These are phyloP conservation scores for Calliphora vicina DNA, from an alignment of 1,140 invertebrate genomes.

Conservation along the genomic window DNA sequence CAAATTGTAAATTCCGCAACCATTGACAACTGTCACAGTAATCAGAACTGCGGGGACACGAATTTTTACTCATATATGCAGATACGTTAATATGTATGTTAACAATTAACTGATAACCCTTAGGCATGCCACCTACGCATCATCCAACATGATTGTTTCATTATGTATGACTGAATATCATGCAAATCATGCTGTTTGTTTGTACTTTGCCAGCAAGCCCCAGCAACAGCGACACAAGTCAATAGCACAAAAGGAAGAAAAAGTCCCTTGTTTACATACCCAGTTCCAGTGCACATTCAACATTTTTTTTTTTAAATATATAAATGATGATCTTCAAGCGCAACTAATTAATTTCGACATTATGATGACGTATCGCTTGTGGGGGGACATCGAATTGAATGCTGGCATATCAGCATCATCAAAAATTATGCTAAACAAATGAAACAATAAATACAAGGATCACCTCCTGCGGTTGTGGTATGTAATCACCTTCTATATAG, in stretches of 20 bases:
- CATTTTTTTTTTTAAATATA: too few species aligned
- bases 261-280: not conserved
- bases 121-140: conserved; percentile 37
- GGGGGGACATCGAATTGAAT: not conserved
- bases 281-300: too few species aligned
- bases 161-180: conserved; percentile 31
- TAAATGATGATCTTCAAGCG: conserved; percentile 33
- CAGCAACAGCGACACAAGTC: not conserved
- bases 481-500: not conserved
- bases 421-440: conserved; percentile 28
- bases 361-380: conserved; percentile 42
- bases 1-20: too few species aligned
- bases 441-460: conserved; percentile 41
- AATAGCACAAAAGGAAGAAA: not conserved
- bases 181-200: conserved; percentile 26
- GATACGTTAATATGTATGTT: conserved; percentile 7
- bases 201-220: not conserved
- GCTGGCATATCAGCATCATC: not conserved
- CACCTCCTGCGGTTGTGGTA: conserved; percentile 15
- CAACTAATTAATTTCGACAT: conserved; percentile 58
- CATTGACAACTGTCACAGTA: too few species aligned
- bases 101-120: conserved; percentile 41
- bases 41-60: not conserved
- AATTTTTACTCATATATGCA: not conserved
- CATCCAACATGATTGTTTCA: conserved; percentile 32